Percentiles rank a stretch among this genome's conserved stretches.
These are phyloP conservation scores for Drosophila mulleri DNA, from an alignment of 2,888 invertebrate species.

Conservation along the genomic window DNA sequence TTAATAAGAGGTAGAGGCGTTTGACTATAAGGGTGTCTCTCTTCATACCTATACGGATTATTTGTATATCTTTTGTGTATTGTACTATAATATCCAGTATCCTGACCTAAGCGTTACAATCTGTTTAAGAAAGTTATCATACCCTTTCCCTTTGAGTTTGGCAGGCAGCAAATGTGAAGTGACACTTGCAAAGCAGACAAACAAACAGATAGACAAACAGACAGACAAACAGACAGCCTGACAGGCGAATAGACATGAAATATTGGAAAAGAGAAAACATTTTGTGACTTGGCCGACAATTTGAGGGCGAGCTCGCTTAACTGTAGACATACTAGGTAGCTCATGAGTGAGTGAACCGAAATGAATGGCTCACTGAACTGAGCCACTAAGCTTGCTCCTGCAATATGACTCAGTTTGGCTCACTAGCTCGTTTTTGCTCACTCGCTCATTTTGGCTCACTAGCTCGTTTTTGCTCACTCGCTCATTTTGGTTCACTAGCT, in stretches of 20 bases:
- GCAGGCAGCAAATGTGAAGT: conserved; percentile 34
- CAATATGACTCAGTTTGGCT: too few relatives aligned
- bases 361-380: too few relatives aligned
- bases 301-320: conserved; percentile 15
- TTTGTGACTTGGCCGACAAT: conserved; percentile 7
- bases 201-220: neutral
- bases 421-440: too few relatives aligned
- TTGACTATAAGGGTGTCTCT: neutral
- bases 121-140: neutral
- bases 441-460: too few relatives aligned
- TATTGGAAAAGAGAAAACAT: conserved; percentile 6
- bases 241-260: conserved; percentile 6
- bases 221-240: neutral
- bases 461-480: too few relatives aligned
- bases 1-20: too few relatives aligned
- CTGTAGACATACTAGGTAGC: too few relatives aligned
- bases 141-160: conserved; percentile 21
- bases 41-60: neutral
- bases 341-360: too few relatives aligned
- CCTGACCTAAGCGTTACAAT: neutral
- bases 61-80: neutral
- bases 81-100: neutral
- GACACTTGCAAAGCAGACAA: conserved; percentile 20
- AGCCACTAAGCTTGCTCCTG: too few relatives aligned
- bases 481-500: too few relatives aligned